phyloP scores from a whole-genome alignment of 2,797 vertebrate species.

The Picus viridis region DNA sequence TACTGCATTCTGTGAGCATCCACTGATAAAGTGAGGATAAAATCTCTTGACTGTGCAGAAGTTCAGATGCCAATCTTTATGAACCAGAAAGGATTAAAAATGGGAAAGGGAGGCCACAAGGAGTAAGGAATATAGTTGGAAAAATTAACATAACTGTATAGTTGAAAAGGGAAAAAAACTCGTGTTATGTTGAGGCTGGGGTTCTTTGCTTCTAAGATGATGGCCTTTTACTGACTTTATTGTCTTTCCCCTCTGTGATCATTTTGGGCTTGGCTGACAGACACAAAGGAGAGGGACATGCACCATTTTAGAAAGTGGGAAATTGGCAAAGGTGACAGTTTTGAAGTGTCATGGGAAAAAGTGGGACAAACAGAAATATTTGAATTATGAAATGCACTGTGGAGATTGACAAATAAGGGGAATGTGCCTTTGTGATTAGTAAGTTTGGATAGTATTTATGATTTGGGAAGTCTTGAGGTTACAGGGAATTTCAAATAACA shows the following conservation, averaged over 20 bases:
- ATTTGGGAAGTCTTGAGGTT: neutral
- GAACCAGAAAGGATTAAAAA: neutral
- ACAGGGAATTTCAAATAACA: neutral
- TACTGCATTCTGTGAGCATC: neutral
- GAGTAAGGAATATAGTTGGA: neutral
- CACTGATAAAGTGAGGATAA: neutral
- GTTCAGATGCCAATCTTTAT: neutral
- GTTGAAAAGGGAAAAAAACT: neutral
- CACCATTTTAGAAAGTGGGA: neutral
- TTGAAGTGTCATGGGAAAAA: constrained; percentile 50
- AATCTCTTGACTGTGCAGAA: neutral
- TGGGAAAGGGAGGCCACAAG: neutral
- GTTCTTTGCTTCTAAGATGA: neutral
- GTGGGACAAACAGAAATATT: constrained; percentile 30
- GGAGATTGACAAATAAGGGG: constrained; percentile 15
- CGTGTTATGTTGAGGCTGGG: neutral
- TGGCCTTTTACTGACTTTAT: constrained; percentile 34
- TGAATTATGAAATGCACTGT: constrained; percentile 25
- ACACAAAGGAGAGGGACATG: neutral
- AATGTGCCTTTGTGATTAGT: constrained; percentile 5
- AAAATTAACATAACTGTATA: neutral
- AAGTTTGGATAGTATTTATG: neutral
- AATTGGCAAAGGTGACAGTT: neutral
- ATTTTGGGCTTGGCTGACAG: constrained; percentile 8
- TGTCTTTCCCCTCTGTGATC: constrained; percentile 2